A percentile compares a stretch with the other conserved stretches of the same genome.
phyloP scores from a whole-genome alignment of 1,140 invertebrate genomes.

The Pogonus chalceus region DNA sequence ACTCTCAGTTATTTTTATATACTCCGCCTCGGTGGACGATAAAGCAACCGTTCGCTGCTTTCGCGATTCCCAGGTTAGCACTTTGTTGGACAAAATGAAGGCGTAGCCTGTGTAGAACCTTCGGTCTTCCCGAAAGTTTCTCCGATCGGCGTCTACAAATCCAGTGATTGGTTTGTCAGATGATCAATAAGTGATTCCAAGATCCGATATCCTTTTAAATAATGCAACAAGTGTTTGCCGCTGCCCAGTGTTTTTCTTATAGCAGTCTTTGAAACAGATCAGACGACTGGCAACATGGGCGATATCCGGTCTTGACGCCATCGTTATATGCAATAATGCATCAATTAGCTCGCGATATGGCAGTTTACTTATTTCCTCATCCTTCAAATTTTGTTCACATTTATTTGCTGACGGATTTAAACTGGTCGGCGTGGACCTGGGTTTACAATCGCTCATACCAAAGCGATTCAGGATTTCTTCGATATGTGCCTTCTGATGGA shows the following conservation, averaged over 20 bases:
- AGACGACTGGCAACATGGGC: constrained; percentile 34
- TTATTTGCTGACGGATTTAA: neutral
- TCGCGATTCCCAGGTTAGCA: constrained; percentile 26
- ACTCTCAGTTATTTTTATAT: constrained; percentile 26
- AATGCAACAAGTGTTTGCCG: constrained; percentile 36
- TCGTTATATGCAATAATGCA: constrained; percentile 34
- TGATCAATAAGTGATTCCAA: too few relatives aligned
- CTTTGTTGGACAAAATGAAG: constrained; percentile 20
- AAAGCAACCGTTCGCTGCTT: constrained; percentile 33
- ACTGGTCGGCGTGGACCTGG: constrained; percentile 3
- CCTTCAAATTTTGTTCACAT: neutral
- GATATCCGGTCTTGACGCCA: constrained; percentile 37
- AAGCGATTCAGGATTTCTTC: neutral
- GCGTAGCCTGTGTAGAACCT: constrained; percentile 32
- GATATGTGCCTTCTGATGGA: neutral
- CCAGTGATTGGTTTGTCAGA: constrained; percentile 11
- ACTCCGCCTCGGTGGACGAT: constrained; percentile 34
- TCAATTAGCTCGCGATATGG: constrained; percentile 29
- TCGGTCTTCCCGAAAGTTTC: constrained; percentile 19
- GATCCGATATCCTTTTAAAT: constrained; percentile 18
- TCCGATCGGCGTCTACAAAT: constrained; percentile 33
- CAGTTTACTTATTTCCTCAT: constrained; percentile 1
- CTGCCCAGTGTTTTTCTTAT: constrained; percentile 30
- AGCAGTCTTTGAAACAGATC: constrained; percentile 35
- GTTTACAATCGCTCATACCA: neutral